A percentile compares a stretch with the other conserved stretches of the same genome.
Evolutionary conservation across 2,797 vertebrate species (phyloP).

Genomic region (Danio albolineatus): DNA sequence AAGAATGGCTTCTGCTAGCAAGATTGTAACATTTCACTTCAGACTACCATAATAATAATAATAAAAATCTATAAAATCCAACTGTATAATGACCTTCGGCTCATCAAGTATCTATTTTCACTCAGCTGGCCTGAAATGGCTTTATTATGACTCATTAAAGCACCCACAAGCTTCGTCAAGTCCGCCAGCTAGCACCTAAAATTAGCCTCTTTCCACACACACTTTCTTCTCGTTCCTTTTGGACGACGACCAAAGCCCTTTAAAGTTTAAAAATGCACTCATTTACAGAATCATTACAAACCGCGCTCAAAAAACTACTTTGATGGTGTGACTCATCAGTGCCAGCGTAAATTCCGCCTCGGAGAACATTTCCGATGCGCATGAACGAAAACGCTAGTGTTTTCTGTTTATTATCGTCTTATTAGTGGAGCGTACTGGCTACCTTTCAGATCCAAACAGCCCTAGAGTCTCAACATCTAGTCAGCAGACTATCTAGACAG

Average conservation of each 20-base stretch:
- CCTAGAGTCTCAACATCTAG: background rate
- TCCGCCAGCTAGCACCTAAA: constrained; percentile 96
- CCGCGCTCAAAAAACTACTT: constrained; percentile 36
- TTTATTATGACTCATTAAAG: constrained; percentile 99
- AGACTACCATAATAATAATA: constrained; percentile 14
- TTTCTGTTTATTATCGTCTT: background rate
- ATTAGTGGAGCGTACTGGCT: background rate
- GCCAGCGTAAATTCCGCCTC: constrained; percentile 19
- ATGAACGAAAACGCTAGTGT: background rate
- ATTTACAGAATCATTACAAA: constrained; percentile 52
- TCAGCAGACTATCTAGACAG: background rate
- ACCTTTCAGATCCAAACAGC: background rate
- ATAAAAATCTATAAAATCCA: constrained; percentile 86
- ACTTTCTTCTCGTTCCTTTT: constrained; percentile 71
- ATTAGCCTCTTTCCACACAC: constrained; percentile 89
- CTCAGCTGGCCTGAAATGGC: constrained; percentile 99
- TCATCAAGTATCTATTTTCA: constrained; percentile 99
- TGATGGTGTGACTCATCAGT: constrained; percentile 39
- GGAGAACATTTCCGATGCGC: constrained; percentile 21
- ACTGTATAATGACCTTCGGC: constrained; percentile 98
- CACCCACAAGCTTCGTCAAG: constrained; percentile 98
- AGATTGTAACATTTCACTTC: background rate
- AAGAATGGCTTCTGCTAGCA: constrained; percentile 5
- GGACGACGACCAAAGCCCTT: constrained; percentile 66
- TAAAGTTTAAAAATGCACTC: constrained; percentile 51